Evolutionary conservation across 2,888 invertebrate species (phyloP).

Genomic region (Limnephilus lunatus): DNA sequence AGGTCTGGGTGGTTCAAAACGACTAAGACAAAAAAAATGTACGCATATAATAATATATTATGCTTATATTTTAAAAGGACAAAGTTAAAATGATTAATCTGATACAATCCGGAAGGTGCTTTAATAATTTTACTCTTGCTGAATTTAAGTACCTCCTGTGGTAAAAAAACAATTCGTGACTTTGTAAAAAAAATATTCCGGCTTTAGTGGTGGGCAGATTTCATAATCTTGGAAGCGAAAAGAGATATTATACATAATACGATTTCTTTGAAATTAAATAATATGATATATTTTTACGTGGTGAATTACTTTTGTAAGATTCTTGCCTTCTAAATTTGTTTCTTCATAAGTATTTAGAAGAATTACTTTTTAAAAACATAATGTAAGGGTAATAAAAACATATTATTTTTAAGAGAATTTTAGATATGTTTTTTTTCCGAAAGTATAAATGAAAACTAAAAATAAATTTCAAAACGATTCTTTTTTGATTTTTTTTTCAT

Average conservation of each 20-base stretch:
- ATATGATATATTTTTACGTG: neutral
- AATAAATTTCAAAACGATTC: no score
- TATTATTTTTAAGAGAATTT: no score
- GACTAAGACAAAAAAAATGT: no score
- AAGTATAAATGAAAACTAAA: no score
- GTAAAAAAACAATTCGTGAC: neutral
- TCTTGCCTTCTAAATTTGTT: neutral
- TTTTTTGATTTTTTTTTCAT: no score
- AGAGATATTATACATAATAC: neutral
- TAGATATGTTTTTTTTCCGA: no score
- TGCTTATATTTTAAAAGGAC: no score
- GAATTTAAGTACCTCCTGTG: neutral
- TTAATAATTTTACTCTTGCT: neutral
- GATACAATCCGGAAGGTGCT: neutral
- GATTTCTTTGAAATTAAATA: neutral
- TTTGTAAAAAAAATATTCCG: neutral
- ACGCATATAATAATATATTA: no score
- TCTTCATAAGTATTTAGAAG: neutral
- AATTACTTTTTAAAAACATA: no score
- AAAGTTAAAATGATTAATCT: neutral
- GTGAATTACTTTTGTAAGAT: neutral
- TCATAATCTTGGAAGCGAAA: neutral
- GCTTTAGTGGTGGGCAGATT: neutral
- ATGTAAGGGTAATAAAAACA: no score
- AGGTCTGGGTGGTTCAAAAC: no score